phyloP scores from a whole-genome alignment of 2,888 invertebrate species.

The Drosophila lacicola region DNA sequence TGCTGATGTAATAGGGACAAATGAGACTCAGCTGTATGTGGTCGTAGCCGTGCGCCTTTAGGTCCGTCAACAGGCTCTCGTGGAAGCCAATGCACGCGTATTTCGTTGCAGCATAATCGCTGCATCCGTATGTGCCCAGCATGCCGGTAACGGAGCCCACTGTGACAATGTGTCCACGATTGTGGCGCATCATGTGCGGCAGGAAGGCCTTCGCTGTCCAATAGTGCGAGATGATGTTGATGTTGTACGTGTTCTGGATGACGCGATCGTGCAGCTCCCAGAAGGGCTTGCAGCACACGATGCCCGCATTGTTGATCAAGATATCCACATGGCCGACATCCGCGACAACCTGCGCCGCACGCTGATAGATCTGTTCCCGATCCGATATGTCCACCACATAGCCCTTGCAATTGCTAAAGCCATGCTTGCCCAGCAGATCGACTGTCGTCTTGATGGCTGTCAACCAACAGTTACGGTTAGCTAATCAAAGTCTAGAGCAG shows the following conservation, averaged over 20 bases:
- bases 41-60: conserved; percentile 86
- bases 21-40: conserved; percentile 92
- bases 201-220: conserved; percentile 97
- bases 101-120: conserved; percentile 98
- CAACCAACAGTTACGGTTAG: conserved; percentile 33
- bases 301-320: conserved; percentile 96
- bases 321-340: conserved; percentile 89
- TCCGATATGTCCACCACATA: conserved; percentile 94
- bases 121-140: conserved; percentile 92
- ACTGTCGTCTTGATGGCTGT: conserved; percentile 90
- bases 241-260: conserved; percentile 94
- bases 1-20: conserved; percentile 97
- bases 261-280: conserved; percentile 93
- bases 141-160: conserved; percentile 96
- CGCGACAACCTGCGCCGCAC: conserved; percentile 90
- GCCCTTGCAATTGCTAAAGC: conserved; percentile 88
- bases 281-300: conserved; percentile 94
- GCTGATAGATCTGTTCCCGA: conserved; percentile 90
- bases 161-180: conserved; percentile 96
- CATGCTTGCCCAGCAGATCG: conserved; percentile 88
- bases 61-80: conserved; percentile 93
- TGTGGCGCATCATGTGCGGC: conserved; percentile 93
- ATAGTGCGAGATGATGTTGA: conserved; percentile 96
- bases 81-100: conserved; percentile 97
- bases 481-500: conserved; percentile 50